Evolutionary conservation across 2,888 invertebrate species (phyloP), one percentile per base, ranked within the genome.

Genomic region (Malachius bipustulatus): DNA sequence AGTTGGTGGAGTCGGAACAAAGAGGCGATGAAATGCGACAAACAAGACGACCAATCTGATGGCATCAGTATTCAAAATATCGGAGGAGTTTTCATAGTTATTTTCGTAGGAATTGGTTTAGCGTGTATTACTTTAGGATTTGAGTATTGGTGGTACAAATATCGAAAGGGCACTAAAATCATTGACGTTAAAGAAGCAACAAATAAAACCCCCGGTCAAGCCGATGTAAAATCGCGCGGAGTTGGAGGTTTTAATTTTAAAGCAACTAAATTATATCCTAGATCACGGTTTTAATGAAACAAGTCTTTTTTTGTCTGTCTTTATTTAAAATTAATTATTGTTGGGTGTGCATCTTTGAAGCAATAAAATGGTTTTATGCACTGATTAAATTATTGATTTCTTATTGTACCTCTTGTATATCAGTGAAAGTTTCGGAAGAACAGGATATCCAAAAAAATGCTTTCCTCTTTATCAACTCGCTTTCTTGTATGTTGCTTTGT

Each of bases 21-120:
- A 0, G 73, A 76, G 4, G 75, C 75, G 19, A 74, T 75, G 49
- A 72, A 74, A 41, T 90, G 90, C 51, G 84, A 87, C 48, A 82
- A 84, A 47, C 81, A 85, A 35, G 88, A 90, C 54, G 87, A 91
- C 55, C 90, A 94, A 56, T 87, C 87, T 2, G 96, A 94, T 56
- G 97, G 97, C 32, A 97, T 97, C 55, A 93, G 91, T 40, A 94
- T 97, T 40, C 82, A 91, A 55, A 97, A 97, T 59, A 97, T 97
- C 47, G 96, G 93, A 30, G 96, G 96, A 1, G 96, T 97, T 0
- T 97, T 97, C 59, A 90, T 97, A 35, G 93, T 97, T 0, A 94
- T 97, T 43, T 88, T 94, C 54, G 90, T 93, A 48, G 94, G 94
- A 0, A 91, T 94, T 16, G 87, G 83, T 0, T 69, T 93, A 56